Conservation (phyloP, 2,888 invertebrate species). For the Andrena fulva region DNA sequence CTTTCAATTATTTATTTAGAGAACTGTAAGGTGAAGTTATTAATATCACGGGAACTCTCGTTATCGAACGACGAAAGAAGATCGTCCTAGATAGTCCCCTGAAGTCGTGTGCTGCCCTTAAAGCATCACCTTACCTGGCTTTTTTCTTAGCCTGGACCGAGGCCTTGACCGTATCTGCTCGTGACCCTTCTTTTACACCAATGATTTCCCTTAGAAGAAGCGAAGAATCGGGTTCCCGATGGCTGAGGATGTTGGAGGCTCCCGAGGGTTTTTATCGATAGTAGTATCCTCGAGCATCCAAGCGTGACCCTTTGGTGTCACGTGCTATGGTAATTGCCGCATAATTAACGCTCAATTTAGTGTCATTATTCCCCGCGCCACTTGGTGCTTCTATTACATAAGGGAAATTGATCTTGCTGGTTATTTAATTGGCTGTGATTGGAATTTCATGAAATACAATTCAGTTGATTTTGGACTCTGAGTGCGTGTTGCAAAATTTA, state of each 20-base stretch:
- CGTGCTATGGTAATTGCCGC: background rate
- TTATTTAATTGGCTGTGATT: too few relatives aligned
- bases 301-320: background rate
- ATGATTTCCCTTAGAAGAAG: constrained; percentile 29
- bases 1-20: constrained; percentile 33
- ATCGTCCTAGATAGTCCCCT: constrained; percentile 17
- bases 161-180: constrained; percentile 23
- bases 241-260: background rate
- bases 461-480: too few relatives aligned
- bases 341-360: background rate
- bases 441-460: too few relatives aligned
- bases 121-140: constrained; percentile 2
- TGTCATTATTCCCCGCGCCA: constrained; percentile 2
- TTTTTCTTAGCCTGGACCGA: constrained; percentile 2
- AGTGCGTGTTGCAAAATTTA: too few relatives aligned
- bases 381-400: background rate
- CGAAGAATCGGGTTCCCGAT: constrained; percentile 9
- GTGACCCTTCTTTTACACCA: constrained; percentile 37
- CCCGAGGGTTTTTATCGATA: constrained; percentile 12
- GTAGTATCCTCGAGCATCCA: background rate
- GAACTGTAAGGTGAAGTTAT: constrained; percentile 21
- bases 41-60: constrained; percentile 35
- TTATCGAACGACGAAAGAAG: constrained; percentile 31
- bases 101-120: background rate
- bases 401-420: background rate